These are phyloP conservation scores for Menura novaehollandiae DNA, from an alignment of 2,113 vertebrate species.

Conservation along the genomic window DNA sequence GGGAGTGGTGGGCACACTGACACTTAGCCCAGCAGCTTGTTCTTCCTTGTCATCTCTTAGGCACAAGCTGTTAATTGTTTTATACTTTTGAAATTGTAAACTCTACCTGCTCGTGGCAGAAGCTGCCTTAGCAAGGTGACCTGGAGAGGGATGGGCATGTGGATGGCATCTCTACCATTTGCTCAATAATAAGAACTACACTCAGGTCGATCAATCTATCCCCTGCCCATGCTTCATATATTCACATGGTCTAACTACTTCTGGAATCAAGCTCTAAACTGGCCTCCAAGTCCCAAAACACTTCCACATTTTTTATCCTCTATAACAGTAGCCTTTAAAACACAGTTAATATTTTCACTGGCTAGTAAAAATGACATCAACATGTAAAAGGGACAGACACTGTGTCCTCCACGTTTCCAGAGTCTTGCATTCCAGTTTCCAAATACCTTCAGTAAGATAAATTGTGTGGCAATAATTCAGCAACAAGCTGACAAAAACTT, in stretches of 20 bases:
- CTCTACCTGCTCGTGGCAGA: not conserved
- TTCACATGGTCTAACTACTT: not conserved
- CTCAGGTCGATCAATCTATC: rapidly evolving
- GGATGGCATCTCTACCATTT: not conserved
- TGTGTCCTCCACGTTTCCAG: not conserved
- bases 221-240: not conserved
- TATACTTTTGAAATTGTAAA: not conserved
- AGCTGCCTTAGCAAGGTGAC: not conserved
- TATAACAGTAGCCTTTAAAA: not conserved
- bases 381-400: not conserved
- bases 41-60: not conserved
- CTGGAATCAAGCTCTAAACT: not conserved
- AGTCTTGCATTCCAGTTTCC: not conserved
- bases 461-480: not conserved
- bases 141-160: too few species aligned
- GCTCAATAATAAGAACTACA: not conserved
- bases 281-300: not conserved
- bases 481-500: not conserved
- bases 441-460: not conserved
- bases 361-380: not conserved
- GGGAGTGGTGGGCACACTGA: not conserved
- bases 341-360: not conserved
- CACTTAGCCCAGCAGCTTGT: rapidly evolving
- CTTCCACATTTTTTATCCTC: not conserved
- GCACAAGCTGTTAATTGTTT: not conserved